Evolutionary conservation across 2,113 vertebrate genomes (phyloP), one percentile per base, ranked within the genome.

Genomic region (Chrysemys picta): DNA sequence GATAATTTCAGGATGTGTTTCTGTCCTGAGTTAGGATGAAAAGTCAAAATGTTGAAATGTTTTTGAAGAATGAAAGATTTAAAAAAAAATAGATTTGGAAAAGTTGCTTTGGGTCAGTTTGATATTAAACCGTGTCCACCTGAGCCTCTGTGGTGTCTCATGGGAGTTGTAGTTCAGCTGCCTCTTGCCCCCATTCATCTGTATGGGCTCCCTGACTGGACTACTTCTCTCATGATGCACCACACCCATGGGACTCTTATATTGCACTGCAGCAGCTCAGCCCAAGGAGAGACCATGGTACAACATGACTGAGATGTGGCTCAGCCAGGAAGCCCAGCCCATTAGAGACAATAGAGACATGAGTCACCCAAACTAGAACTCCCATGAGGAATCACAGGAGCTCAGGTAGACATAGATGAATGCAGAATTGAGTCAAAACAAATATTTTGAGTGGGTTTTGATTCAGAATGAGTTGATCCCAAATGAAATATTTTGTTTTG

Each of bases 91-190:
- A 8, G 52, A 21, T 53, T 19, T 53, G 52, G 52, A 54, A 83
- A 45, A 82, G 0, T 56, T 14, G 1, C 1, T 0, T 0, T 59
- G 65, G 25, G 45, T 17, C 1, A 8, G 0, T 62, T 62, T 88
- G 57, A 19, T 35, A 9, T 91, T 84, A 79, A 29, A 8, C 47
- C 82, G 19, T 82, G 5, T 88, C 45, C 62, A 85, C 16, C 52
- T 11, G 78, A 2, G 10, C 17, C 5, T 76, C 82, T 84, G 76
- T 86, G 80, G 38, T 88, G 87, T 8, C 31, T 84, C 52, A 17
- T 84, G 45, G 45, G 56, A 82, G 12, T 1, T 6, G 6, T 27
- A 54, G 13, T 85, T 81, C 59, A 72, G 84, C 79, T 10, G 21
- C 35, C 7, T 76, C 80, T 49, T 35, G 17, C 4, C 2, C 17